phyloP scores from a whole-genome alignment of 2,888 invertebrate species.

The Ptychoptera contaminata region DNA sequence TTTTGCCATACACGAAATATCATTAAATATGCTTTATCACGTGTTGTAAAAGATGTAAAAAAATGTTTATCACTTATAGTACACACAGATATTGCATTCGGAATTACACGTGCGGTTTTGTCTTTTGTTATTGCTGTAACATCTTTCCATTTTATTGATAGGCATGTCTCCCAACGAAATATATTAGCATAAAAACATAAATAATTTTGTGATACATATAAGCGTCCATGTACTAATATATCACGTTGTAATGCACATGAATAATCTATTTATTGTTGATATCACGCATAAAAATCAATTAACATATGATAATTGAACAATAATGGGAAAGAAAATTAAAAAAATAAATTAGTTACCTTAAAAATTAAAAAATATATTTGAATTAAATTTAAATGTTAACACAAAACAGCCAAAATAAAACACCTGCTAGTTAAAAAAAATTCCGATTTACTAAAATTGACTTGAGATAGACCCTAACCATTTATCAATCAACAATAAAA shows the following conservation, averaged over 20 bases:
- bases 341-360: neutral
- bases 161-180: constrained; percentile 87
- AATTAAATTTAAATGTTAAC: neutral
- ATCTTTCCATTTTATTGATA: constrained; percentile 76
- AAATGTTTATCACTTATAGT: constrained; percentile 76
- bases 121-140: constrained; percentile 89
- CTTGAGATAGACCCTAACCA: too few relatives aligned
- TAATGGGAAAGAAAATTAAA: constrained; percentile 3
- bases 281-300: neutral
- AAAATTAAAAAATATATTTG: neutral
- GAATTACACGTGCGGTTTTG: constrained; percentile 85
- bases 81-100: constrained; percentile 84
- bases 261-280: constrained; percentile 51
- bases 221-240: constrained; percentile 85
- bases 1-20: constrained; percentile 94
- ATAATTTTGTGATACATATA: constrained; percentile 90
- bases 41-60: constrained; percentile 83
- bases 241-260: constrained; percentile 94
- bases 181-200: constrained; percentile 97
- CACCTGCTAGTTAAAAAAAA: too few relatives aligned
- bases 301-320: constrained; percentile 11
- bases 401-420: neutral
- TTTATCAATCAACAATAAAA: too few relatives aligned
- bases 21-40: constrained; percentile 92
- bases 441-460: too few relatives aligned